Evolutionary conservation across 1,140 invertebrate genomes (phyloP), one percentile per base, ranked within the genome.

Genomic region (Artemia franciscana): DNA sequence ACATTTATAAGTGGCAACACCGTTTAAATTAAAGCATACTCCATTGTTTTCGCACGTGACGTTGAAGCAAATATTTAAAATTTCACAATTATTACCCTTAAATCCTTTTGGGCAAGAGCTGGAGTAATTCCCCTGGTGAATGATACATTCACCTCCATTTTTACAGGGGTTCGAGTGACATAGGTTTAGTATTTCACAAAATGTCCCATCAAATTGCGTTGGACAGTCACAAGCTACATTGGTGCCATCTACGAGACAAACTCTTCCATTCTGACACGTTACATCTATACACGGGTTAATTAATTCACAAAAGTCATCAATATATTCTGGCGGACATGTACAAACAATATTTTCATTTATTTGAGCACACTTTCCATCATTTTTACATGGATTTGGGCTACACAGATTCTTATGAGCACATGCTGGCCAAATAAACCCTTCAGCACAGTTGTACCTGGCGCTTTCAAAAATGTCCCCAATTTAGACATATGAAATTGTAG

Each of bases 21-120:
- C 21, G 12, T 51, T 51, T 4, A 68, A 71, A 64, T 76, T 75
- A 60, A 73, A 67, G 66, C 76, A 77, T 0, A 69, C 71, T 5
- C 74, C 76, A 26, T 73, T 73, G 68, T 77, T 76, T 57, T 69
- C 69, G 65, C 76, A 77, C 5, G 74, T 73, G 57, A 67, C 67
- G 9, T 65, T 66, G 28, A 57, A 60, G 60, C 71, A 73, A 58
- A 70, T 62, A 24, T 64, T 58, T 27, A 21, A 21, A 15, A 15
- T 18, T 18, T 51, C 39, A 51, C 39, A 51, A 51, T 15, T 15
- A 15, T 51, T 12, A 15, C 39, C 39, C 12, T 51, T 12, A 12
- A 12, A 51, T 2, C 39, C 39, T 15, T 51, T 18, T 15, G 12
- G 1, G 39, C 39, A 51, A 12, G 39, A 2, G 39, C 39, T 15